A percentile compares a stretch with the other conserved stretches of the same genome.
These are phyloP conservation scores for Syngnathus acus DNA, from an alignment of 2,797 vertebrate genomes.

Conservation along the genomic window DNA sequence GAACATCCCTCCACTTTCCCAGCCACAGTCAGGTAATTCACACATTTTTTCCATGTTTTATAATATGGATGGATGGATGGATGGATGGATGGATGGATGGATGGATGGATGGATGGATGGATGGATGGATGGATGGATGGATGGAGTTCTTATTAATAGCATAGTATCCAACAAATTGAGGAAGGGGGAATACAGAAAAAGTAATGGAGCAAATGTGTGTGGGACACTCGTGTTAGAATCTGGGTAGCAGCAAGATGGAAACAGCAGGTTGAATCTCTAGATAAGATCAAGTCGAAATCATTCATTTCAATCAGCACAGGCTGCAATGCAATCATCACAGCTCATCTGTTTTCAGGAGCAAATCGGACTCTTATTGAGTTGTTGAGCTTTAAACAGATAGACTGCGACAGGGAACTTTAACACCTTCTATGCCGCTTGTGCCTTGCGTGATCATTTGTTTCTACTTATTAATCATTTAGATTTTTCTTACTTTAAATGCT, in stretches of 20 bases:
- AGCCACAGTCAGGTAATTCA: neutral
- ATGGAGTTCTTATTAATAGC: too few relatives aligned
- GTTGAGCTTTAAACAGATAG: conserved; percentile 40
- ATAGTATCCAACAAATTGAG: too few relatives aligned
- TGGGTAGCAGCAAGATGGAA: conserved; percentile 18
- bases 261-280: conserved; percentile 52
- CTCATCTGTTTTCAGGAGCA: conserved; percentile 76
- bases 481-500: too few relatives aligned
- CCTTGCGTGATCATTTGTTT: conserved; percentile 9
- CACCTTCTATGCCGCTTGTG: conserved; percentile 24
- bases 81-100: too few relatives aligned
- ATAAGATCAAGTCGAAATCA: conserved; percentile 72
- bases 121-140: too few relatives aligned
- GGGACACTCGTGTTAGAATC: conserved; percentile 32
- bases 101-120: too few relatives aligned
- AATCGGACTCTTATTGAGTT: conserved; percentile 68
- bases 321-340: conserved; percentile 67
- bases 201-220: conserved; percentile 24
- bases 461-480: neutral
- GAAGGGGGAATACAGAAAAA: conserved; percentile 6
- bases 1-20: conserved; percentile 52
- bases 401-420: conserved; percentile 41
- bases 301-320: conserved; percentile 70
- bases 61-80: neutral
- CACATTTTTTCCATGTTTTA: neutral